These are phyloP conservation scores for Thaleichthys pacificus DNA, from an alignment of 2,797 vertebrate species.

Conservation along the genomic window DNA sequence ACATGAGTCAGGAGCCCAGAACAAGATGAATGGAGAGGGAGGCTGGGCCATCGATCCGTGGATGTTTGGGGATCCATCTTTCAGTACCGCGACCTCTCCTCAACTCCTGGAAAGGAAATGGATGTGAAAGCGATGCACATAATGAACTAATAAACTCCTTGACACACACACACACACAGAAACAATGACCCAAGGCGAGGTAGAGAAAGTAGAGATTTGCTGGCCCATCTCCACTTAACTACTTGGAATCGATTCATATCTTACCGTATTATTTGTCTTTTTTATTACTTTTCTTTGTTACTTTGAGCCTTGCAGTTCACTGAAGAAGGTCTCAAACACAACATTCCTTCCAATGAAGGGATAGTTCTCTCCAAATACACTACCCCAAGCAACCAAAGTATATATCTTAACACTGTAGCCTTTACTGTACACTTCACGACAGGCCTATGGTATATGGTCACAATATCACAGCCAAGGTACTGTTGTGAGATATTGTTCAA, in stretches of 20 bases:
- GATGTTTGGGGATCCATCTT: conserved; percentile 29
- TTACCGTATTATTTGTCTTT: conserved; percentile 6
- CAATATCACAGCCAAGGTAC: too few relatives aligned
- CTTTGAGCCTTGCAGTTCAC: neutral
- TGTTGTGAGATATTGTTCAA: neutral
- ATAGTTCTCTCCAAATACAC: too few relatives aligned
- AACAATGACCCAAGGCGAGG: neutral
- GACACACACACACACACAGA: conserved; percentile 22
- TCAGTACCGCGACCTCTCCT: conserved; percentile 1
- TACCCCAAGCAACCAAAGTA: too few relatives aligned
- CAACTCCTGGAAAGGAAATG: conserved; percentile 30
- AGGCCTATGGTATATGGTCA: too few relatives aligned
- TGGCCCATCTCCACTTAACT: conserved; percentile 2
- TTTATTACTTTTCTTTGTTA: conserved; percentile 19
- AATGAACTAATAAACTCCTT: conserved; percentile 41
- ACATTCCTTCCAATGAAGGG: too few relatives aligned
- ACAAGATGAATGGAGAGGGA: conserved; percentile 36
- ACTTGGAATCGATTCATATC: conserved; percentile 34
- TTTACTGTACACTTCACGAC: too few relatives aligned
- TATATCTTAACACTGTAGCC: too few relatives aligned
- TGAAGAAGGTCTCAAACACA: too few relatives aligned
- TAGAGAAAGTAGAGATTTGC: conserved; percentile 13
- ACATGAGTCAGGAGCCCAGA: conserved; percentile 26
- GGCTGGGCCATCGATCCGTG: conserved; percentile 45
- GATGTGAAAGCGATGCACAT: conserved; percentile 22